These are phyloP conservation scores for Enoplosus armatus DNA, from an alignment of 2,797 vertebrate genomes.

Conservation along the genomic window DNA sequence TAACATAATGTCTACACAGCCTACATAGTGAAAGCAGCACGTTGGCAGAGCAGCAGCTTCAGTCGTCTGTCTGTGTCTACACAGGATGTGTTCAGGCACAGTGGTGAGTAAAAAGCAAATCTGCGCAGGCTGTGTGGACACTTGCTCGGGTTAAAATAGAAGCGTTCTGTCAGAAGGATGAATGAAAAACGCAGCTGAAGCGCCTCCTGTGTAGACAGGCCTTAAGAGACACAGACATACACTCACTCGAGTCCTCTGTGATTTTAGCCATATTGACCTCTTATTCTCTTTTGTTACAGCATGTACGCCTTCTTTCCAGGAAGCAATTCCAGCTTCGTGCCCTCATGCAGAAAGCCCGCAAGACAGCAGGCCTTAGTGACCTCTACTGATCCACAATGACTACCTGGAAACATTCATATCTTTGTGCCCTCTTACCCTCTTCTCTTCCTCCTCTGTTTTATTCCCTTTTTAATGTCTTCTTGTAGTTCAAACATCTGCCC, in stretches of 20 bases:
- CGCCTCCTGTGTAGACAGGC: background rate
- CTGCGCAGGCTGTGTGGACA: too few species aligned
- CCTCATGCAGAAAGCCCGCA: constrained; percentile 99
- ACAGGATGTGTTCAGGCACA: background rate
- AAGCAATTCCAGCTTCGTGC: constrained; percentile 99
- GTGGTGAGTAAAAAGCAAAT: too few species aligned
- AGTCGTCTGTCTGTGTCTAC: background rate
- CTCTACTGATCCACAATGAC: constrained; percentile 90
- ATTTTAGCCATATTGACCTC: background rate
- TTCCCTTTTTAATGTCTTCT: constrained; percentile 46
- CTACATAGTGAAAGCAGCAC: background rate
- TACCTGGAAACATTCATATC: constrained; percentile 31
- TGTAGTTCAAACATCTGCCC: constrained; percentile 40
- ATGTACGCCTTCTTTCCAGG: constrained; percentile 96
- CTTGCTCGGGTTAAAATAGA: background rate
- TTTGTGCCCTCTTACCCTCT: constrained; percentile 30
- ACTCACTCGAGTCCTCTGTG: background rate
- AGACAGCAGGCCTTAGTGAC: constrained; percentile 98
- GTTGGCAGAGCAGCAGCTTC: background rate
- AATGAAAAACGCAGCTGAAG: background rate
- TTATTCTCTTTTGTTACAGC: constrained; percentile 81
- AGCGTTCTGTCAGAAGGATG: background rate
- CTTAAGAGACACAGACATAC: background rate
- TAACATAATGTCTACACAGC: background rate
- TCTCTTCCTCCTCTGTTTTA: constrained; percentile 38